Percentiles rank a stretch among this genome's conserved stretches.
Evolutionary conservation across 2,888 invertebrate genomes (phyloP).

Genomic region (Lasiommata megera): DNA sequence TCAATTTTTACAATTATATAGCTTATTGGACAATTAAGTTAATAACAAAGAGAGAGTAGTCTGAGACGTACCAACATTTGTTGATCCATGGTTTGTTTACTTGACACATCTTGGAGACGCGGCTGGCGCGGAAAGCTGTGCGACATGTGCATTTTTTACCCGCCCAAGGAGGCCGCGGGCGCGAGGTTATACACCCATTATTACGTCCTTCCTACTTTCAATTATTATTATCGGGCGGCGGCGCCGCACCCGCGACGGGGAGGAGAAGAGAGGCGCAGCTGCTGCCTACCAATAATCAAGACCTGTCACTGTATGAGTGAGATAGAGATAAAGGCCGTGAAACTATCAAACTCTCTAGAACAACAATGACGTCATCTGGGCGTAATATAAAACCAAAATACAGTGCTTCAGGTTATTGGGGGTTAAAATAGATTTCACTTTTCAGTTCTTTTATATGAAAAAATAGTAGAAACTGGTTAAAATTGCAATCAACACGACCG

Average conservation of each 20-base stretch:
- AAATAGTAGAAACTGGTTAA: slow-evolving; percentile 36
- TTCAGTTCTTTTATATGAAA: slow-evolving; percentile 1
- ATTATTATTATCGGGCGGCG: slow-evolving; percentile 81
- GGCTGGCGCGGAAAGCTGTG: slow-evolving; percentile 52
- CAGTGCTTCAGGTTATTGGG: not conserved
- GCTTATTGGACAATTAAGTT: slow-evolving; percentile 27
- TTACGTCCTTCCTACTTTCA: slow-evolving; percentile 82
- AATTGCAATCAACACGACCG: slow-evolving; percentile 59
- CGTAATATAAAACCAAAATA: slow-evolving; percentile 4
- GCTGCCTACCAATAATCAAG: slow-evolving; percentile 83
- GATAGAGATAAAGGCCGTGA: slow-evolving; percentile 54
- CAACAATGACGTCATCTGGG: not conserved
- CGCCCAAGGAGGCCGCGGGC: slow-evolving; percentile 82
- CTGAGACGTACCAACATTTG: not conserved
- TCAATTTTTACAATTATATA: not conserved
- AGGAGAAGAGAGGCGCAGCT: slow-evolving; percentile 82
- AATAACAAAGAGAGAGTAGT: not conserved
- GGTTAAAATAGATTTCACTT: not conserved
- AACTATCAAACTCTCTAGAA: slow-evolving; percentile 2
- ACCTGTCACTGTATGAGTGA: slow-evolving; percentile 66
- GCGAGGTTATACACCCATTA: slow-evolving; percentile 82
- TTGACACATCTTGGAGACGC: slow-evolving; percentile 42
- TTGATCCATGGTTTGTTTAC: slow-evolving; percentile 47
- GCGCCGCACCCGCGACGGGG: slow-evolving; percentile 76
- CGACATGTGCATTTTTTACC: slow-evolving; percentile 80